These are phyloP conservation scores for Anguilla marmorata DNA, from an alignment of 2,797 vertebrate species.

Conservation along the genomic window DNA sequence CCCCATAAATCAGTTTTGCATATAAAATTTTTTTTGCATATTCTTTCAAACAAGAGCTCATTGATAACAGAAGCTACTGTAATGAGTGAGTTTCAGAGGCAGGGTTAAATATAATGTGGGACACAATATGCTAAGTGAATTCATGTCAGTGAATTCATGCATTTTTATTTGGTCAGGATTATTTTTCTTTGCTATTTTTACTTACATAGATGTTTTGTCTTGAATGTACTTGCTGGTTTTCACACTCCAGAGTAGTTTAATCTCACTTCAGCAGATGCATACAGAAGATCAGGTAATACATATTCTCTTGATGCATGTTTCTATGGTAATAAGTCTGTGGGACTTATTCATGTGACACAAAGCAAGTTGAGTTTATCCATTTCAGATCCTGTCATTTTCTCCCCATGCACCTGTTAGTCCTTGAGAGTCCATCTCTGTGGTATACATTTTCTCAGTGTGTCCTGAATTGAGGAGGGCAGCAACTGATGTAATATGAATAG, in stretches of 20 bases:
- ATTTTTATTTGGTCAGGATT: background rate
- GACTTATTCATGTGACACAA: background rate
- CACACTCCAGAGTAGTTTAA: background rate
- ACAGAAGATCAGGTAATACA: background rate
- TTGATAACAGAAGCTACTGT: background rate
- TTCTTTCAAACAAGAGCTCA: background rate
- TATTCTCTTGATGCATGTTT: background rate
- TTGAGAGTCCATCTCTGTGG: background rate
- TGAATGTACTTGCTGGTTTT: background rate
- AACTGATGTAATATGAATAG: background rate
- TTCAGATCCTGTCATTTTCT: background rate
- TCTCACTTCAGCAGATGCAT: background rate
- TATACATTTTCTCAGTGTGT: background rate
- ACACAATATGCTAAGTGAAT: no score
- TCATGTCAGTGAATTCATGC: background rate
- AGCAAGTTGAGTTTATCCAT: background rate
- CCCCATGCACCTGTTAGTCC: background rate
- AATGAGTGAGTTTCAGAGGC: background rate
- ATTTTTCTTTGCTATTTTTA: conserved; percentile 15
- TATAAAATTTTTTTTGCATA: background rate
- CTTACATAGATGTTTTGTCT: background rate
- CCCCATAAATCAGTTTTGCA: background rate
- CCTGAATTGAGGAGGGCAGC: background rate
- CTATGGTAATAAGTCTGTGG: background rate
- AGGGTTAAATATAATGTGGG: background rate